phyloP scores from a whole-genome alignment of 2,797 vertebrate genomes.

The Oryzias sinensis region DNA sequence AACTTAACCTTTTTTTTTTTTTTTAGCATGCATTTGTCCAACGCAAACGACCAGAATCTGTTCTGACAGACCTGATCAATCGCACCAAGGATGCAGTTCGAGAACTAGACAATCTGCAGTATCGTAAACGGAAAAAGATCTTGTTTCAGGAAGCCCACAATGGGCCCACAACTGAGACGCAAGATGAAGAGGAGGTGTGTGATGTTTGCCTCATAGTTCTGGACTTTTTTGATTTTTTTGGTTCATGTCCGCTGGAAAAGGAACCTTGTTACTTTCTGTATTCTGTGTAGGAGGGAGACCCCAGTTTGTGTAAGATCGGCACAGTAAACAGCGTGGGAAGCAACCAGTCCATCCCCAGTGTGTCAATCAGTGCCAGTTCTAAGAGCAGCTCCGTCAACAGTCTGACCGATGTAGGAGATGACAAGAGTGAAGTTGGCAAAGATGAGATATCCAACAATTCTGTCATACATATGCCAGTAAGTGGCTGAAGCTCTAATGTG shows the following conservation, averaged over 20 bases:
- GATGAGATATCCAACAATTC: slow-evolving; percentile 99
- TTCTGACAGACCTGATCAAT: slow-evolving; percentile 96
- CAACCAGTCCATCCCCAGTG: slow-evolving; percentile 98
- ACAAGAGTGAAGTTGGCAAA: slow-evolving; percentile 95
- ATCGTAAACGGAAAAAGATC: slow-evolving; percentile 99
- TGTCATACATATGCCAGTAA: slow-evolving; percentile 93
- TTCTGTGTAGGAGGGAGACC: slow-evolving; percentile 87
- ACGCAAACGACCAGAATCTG: slow-evolving; percentile 92
- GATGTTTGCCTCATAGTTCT: not conserved
- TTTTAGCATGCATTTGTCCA: slow-evolving; percentile 94
- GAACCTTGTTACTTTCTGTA: slow-evolving; percentile 18
- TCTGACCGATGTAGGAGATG: slow-evolving; percentile 93
- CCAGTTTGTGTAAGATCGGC: slow-evolving; percentile 88
- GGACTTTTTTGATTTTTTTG: not conserved
- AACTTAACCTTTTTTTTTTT: not conserved
- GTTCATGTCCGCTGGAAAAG: not conserved
- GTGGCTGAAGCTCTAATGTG: not conserved
- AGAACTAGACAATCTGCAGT: slow-evolving; percentile 98
- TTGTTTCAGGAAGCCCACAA: slow-evolving; percentile 98
- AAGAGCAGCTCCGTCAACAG: slow-evolving; percentile 99
- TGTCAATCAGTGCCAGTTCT: slow-evolving; percentile 99
- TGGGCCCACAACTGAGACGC: slow-evolving; percentile 89
- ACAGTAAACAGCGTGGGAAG: slow-evolving; percentile 98
- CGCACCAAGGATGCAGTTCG: slow-evolving; percentile 98
- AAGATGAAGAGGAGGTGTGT: slow-evolving; percentile 95